Evolutionary conservation across 1,140 invertebrate species (phyloP).

Genomic region (Lepidotrigona ventralis): DNA sequence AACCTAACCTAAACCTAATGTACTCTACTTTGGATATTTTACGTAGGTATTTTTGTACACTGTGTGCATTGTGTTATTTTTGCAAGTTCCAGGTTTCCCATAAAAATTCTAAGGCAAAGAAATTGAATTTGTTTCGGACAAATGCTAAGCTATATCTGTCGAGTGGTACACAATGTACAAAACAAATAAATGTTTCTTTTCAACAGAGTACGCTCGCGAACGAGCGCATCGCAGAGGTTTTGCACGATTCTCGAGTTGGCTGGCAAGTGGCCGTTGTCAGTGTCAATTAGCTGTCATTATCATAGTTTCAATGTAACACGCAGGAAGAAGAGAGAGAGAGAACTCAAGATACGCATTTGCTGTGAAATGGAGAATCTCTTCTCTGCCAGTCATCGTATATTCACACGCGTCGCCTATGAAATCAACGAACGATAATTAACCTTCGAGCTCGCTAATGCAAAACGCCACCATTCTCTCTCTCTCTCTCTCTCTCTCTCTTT

Average conservation of each 20-base stretch:
- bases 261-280: slow-evolving; percentile 30
- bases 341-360: slow-evolving; percentile 28
- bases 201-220: not conserved
- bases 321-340: slow-evolving; percentile 41
- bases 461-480: not conserved
- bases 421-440: not conserved
- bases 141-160: too few species aligned
- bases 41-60: too few species aligned
- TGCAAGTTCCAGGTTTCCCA: too few species aligned
- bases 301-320: slow-evolving; percentile 32
- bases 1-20: too few species aligned
- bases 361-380: slow-evolving; percentile 21
- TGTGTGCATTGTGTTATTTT: too few species aligned
- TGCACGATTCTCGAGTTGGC: slow-evolving; percentile 9
- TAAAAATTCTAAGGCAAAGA: too few species aligned
- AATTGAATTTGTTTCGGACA: too few species aligned
- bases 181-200: too few species aligned
- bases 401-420: not conserved
- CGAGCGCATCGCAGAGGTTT: slow-evolving; percentile 21
- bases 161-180: too few species aligned
- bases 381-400: not conserved
- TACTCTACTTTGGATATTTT: too few species aligned
- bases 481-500: not conserved
- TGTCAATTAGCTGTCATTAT: slow-evolving; percentile 50
- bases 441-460: not conserved